Percentiles rank a stretch among this genome's conserved stretches.
Conservation (phyloP, 2,113 vertebrate genomes). For the Echinops telfairi region DNA sequence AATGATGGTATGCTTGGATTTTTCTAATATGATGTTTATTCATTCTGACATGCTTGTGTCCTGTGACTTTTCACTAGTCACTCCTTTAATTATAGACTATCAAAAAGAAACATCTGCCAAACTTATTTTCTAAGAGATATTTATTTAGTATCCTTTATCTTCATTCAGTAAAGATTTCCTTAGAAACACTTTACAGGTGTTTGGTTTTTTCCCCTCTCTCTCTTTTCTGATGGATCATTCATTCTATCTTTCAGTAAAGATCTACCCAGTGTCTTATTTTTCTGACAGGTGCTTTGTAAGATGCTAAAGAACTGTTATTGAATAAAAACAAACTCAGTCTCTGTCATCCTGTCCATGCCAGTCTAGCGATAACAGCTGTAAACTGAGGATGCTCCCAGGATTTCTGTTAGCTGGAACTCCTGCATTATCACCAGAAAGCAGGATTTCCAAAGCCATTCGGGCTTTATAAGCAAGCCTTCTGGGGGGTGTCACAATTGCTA, state of each 20-base stretch:
- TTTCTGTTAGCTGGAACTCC: background rate
- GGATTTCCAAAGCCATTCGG: background rate
- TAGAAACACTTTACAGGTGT: background rate
- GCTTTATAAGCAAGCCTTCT: background rate
- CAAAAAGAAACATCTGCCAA: background rate
- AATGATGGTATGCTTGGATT: background rate
- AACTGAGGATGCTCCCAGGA: background rate
- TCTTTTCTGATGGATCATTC: background rate
- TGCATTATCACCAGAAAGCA: background rate
- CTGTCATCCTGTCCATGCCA: background rate
- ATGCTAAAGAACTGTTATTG: background rate
- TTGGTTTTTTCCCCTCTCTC: background rate
- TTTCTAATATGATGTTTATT: background rate
- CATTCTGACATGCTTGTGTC: background rate
- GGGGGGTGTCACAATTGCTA: background rate
- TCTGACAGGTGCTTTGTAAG: background rate
- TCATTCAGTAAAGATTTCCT: conserved; percentile 15
- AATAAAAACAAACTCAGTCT: background rate
- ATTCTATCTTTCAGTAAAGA: background rate
- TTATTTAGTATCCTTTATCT: background rate
- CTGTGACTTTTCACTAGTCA: background rate
- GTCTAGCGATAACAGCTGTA: background rate
- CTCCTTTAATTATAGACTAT: background rate
- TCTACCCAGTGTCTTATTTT: background rate
- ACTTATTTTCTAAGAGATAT: background rate